phyloP scores from a whole-genome alignment of 2,888 invertebrate species.

The Calameuta pallipes region DNA sequence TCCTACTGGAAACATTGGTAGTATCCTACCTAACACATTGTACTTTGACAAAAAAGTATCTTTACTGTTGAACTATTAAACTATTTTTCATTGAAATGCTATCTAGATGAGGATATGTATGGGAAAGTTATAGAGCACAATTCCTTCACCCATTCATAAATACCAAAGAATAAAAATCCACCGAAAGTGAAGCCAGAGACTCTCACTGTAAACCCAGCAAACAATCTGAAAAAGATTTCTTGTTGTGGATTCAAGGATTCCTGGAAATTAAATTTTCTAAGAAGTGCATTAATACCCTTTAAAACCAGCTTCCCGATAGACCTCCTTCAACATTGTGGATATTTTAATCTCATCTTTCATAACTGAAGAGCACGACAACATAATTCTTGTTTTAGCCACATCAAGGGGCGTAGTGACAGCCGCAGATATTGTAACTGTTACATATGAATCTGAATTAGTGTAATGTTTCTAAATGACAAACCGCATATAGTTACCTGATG shows the following conservation, averaged over 20 bases:
- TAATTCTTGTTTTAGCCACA: constrained; percentile 96
- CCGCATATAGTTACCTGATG: constrained; percentile 73
- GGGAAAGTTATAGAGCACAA: constrained; percentile 40
- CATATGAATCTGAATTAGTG: neutral
- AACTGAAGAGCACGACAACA: constrained; percentile 79
- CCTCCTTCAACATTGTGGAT: constrained; percentile 68
- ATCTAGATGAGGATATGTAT: constrained; percentile 13
- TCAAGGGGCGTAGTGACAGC: constrained; percentile 94
- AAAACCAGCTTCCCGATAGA: constrained; percentile 79
- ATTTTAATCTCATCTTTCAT: constrained; percentile 66
- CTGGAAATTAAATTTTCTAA: constrained; percentile 6
- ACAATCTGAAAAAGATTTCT: constrained; percentile 73
- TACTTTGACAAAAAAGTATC: neutral
- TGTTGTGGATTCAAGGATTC: neutral
- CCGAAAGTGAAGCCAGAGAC: constrained; percentile 90
- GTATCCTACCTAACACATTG: too few species aligned
- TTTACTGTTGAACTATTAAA: neutral
- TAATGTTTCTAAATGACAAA: neutral
- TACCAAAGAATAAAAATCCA: constrained; percentile 95
- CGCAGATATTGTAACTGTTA: constrained; percentile 82
- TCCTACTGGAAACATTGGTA: too few species aligned
- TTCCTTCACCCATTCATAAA: constrained; percentile 80
- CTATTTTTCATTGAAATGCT: neutral
- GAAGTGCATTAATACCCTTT: constrained; percentile 69
- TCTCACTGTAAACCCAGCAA: constrained; percentile 88